These are phyloP conservation scores for Balaeniceps rex DNA, from an alignment of 2,113 vertebrate genomes.

Conservation along the genomic window DNA sequence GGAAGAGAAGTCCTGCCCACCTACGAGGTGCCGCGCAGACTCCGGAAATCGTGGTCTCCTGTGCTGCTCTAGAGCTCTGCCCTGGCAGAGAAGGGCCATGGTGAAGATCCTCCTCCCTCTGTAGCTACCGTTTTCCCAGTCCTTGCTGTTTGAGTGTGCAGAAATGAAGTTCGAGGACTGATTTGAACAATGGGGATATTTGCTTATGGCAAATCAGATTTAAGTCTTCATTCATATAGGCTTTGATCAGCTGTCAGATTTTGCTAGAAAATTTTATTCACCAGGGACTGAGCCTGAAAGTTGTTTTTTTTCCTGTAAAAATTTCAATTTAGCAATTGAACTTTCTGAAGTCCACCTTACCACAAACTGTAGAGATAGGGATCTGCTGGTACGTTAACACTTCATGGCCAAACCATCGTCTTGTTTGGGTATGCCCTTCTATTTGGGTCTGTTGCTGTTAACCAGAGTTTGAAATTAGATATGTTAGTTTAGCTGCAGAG, in stretches of 20 bases:
- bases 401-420: not conserved
- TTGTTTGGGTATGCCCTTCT: not conserved
- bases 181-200: not conserved
- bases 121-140: accelerated
- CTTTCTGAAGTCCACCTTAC: not conserved
- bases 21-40: not conserved
- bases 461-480: not conserved
- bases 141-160: not conserved
- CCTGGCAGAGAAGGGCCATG: not conserved
- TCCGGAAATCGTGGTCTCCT: not conserved
- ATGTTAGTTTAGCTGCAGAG: not conserved
- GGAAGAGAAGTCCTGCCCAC: not conserved
- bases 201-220: not conserved
- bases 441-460: not conserved
- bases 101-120: not conserved
- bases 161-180: not conserved
- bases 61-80: not conserved
- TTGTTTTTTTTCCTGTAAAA: not conserved
- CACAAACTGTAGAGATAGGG: not conserved
- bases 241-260: not conserved
- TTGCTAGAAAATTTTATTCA: not conserved
- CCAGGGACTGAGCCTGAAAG: not conserved
- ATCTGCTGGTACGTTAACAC: not conserved
- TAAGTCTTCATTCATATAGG: not conserved
- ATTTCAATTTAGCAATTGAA: not conserved